phyloP scores from a whole-genome alignment of 2,888 invertebrate genomes.

The Ptychoptera contaminata region DNA sequence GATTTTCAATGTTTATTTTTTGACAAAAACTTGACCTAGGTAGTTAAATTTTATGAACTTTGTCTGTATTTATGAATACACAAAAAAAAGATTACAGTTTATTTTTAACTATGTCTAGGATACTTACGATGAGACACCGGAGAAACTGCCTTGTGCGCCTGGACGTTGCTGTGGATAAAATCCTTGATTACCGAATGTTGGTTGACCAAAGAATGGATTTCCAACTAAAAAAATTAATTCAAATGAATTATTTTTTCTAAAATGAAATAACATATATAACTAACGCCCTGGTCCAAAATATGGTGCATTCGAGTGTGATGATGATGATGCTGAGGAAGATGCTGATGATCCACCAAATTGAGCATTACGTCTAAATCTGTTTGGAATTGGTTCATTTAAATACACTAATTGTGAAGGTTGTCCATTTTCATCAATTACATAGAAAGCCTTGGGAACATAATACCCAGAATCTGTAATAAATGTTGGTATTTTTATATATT shows the following conservation, averaged over 20 bases:
- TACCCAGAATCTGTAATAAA: constrained; percentile 2
- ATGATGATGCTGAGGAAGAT: neutral
- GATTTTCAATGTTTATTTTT: no score
- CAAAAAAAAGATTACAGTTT: no score
- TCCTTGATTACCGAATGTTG: neutral
- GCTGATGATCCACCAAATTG: neutral
- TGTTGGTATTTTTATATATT: no score
- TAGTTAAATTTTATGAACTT: no score
- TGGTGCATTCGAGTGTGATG: no score
- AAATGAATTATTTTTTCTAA: no score
- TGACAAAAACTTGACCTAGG: no score
- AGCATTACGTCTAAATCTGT: constrained; percentile 1
- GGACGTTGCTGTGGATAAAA: neutral
- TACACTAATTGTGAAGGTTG: neutral
- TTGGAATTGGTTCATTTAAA: neutral
- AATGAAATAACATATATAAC: no score
- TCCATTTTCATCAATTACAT: constrained; percentile 6
- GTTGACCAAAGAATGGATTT: neutral
- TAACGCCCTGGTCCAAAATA: no score
- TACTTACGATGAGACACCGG: neutral
- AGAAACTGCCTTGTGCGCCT: neutral
- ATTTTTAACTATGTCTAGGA: no score
- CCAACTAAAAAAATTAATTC: no score
- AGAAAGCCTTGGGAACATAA: constrained; percentile 7
- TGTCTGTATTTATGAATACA: no score